Percentiles rank a stretch among this genome's conserved stretches.
Conservation (phyloP, 30 jellyfish, hydroid and myxozoan genomes). For the Aurelia sp. region DNA sequence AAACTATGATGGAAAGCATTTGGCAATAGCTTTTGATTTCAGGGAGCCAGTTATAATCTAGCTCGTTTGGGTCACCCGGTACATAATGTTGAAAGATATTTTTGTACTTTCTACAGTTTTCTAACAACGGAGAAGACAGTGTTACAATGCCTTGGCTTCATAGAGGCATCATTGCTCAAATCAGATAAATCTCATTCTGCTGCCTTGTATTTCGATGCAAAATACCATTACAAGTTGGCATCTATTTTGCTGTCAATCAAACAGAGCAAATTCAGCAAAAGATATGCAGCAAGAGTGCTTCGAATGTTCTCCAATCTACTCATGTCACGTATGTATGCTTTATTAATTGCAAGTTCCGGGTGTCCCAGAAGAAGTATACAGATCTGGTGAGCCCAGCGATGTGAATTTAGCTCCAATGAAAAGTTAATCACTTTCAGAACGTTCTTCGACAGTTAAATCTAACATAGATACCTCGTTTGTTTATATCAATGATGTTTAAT, state of each 20-base stretch:
- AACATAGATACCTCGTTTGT: too few relatives aligned
- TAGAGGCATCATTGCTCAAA: conserved; percentile 44
- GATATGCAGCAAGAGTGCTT: conserved; percentile 55
- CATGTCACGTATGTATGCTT: conserved; percentile 34
- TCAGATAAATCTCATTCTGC: conserved; percentile 48
- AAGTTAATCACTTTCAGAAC: too few relatives aligned
- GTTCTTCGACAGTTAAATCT: too few relatives aligned
- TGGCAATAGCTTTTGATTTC: too few relatives aligned
- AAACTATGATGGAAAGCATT: too few relatives aligned
- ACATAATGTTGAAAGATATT: neutral
- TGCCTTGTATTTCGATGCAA: conserved; percentile 44
- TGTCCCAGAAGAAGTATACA: too few relatives aligned
- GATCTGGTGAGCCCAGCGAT: too few relatives aligned
- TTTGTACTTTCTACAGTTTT: conserved; percentile 24
- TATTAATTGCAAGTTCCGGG: too few relatives aligned
- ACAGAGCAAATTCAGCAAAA: conserved; percentile 47
- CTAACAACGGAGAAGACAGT: conserved; percentile 60
- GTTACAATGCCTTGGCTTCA: conserved; percentile 59
- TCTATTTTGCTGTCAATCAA: conserved; percentile 56
- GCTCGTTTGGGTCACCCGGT: too few relatives aligned
- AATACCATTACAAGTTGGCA: conserved; percentile 52
- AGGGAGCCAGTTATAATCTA: too few relatives aligned
- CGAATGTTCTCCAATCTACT: conserved; percentile 48
- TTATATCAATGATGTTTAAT: too few relatives aligned
- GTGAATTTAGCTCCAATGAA: too few relatives aligned